Evolutionary conservation across 2,888 invertebrate genomes (phyloP), one percentile per base, ranked within the genome.

Genomic region (Epirrhoe tristata): DNA sequence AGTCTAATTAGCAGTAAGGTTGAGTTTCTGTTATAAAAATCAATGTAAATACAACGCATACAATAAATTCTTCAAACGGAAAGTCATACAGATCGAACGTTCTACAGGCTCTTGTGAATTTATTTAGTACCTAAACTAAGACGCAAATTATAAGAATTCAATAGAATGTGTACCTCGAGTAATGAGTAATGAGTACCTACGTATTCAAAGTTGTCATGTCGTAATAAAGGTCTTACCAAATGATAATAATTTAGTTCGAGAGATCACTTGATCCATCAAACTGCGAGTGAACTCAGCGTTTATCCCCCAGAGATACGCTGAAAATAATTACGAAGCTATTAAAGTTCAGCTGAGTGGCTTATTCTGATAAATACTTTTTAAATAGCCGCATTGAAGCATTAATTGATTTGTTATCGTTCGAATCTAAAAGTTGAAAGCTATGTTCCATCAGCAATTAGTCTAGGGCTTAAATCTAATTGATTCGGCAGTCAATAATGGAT

Each of bases 211-310:
- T 24, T 24, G 24, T 24, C 24, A 24, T 10, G 3, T 43, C 12
- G 4, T 43, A 43, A 1, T 43, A 12, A 31, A 54, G 16, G 36
- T 56, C 63, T 70, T 66, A 74, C 73, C 63, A 39, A 61, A 57
- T 46, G 58, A 69, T 58, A 69, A 52, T 52, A 86, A 76, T 71
- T 76, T 78, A 31, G 78, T 79, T 74, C 79, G 81, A 60, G 79
- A 69, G 74, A 81, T 72, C 70, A 84, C 74, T 76, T 79, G 80
- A 60, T 80, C 78, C 73, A 88, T 78, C 78, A 86, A 77, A 34
- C 60, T 65, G 77, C 81, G 78, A 70, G 79, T 79, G 68, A 81
- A 76, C 57, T 76, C 69, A 17, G 71, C 69, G 65, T 78, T 76
- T 67, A 75, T 70, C 67, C 78, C 77, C 84, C 80, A 83, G 67